Evolutionary conservation across 2,888 invertebrate genomes (phyloP).

Genomic region (Buathra laborator): DNA sequence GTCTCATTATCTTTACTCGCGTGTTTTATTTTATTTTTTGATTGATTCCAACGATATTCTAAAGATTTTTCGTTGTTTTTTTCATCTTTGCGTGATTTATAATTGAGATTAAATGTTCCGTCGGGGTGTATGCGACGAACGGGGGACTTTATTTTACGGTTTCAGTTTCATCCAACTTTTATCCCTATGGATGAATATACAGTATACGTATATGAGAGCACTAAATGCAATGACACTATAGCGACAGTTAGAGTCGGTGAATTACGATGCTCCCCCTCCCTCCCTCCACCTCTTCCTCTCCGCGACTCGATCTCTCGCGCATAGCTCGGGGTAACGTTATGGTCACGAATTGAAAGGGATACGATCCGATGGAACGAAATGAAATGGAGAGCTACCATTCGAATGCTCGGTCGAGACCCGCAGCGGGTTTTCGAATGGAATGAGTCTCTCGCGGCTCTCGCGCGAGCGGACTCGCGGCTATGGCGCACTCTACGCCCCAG

Average conservation of each 20-base stretch:
- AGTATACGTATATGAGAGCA: slow-evolving; percentile 59
- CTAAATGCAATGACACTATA: slow-evolving; percentile 70
- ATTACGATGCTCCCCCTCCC: slow-evolving; percentile 63
- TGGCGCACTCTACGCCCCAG: slow-evolving; percentile 54
- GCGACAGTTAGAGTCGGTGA: slow-evolving; percentile 70
- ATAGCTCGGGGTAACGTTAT: slow-evolving; percentile 61
- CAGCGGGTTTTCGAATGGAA: slow-evolving; percentile 63
- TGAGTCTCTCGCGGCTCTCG: slow-evolving; percentile 72
- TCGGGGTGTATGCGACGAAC: slow-evolving; percentile 6
- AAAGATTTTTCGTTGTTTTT: not conserved
- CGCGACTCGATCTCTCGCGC: slow-evolving; percentile 29
- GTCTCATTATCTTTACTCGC: slow-evolving; percentile 53
- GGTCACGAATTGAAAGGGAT: slow-evolving; percentile 71
- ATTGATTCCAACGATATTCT: not conserved
- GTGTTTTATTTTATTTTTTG: not conserved
- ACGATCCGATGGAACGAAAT: slow-evolving; percentile 70
- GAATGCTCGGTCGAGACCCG: slow-evolving; percentile 24
- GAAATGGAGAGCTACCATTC: slow-evolving; percentile 62
- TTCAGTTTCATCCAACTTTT: slow-evolving; percentile 4
- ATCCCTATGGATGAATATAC: slow-evolving; percentile 27
- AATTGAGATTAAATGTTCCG: slow-evolving; percentile 16
- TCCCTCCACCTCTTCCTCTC: slow-evolving; percentile 10
- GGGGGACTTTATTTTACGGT: not conserved
- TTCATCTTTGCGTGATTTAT: not conserved
- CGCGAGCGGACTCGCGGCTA: slow-evolving; percentile 1